Conservation (phyloP, 2,797 vertebrate species). For the Gastrophryne carolinensis region DNA sequence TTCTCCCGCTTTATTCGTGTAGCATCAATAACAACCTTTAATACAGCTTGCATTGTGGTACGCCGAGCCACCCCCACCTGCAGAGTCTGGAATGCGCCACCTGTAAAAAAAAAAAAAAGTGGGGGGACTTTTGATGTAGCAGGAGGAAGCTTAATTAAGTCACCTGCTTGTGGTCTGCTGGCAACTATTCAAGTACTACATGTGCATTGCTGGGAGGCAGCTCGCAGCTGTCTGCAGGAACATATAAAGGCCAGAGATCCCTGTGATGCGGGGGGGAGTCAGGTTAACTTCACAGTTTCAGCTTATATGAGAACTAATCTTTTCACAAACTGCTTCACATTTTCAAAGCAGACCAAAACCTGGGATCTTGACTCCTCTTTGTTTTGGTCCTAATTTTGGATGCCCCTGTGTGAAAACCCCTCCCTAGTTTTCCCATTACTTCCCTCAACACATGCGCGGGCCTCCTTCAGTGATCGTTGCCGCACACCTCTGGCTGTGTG, state of each 20-base stretch:
- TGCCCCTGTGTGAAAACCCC: too few species aligned
- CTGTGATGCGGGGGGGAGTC: slow-evolving; percentile 23
- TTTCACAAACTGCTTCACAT: too few species aligned
- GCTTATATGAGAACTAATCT: too few species aligned
- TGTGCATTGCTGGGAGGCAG: slow-evolving; percentile 46
- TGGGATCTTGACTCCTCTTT: too few species aligned
- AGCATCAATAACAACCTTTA: slow-evolving; percentile 54
- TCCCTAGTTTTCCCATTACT: too few species aligned
- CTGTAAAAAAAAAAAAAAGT: slow-evolving; percentile 52
- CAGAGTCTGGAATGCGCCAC: slow-evolving; percentile 23
- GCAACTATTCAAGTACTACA: slow-evolving; percentile 32
- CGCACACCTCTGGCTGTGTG: too few species aligned
- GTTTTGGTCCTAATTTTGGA: too few species aligned
- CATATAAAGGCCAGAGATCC: neutral
- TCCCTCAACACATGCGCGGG: too few species aligned
- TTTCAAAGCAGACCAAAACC: too few species aligned
- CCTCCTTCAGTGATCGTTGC: too few species aligned
- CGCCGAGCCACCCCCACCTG: neutral
- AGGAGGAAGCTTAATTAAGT: slow-evolving; percentile 28
- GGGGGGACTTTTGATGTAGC: slow-evolving; percentile 31
- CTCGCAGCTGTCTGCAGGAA: neutral
- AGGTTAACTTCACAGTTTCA: too few species aligned
- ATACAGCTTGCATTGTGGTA: too few species aligned
- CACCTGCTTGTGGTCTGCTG: slow-evolving; percentile 43
- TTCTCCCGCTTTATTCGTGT: slow-evolving; percentile 64